Conservation (phyloP, 64 coral and sea anemone genomes). For the Catalaphyllia jardinei region DNA sequence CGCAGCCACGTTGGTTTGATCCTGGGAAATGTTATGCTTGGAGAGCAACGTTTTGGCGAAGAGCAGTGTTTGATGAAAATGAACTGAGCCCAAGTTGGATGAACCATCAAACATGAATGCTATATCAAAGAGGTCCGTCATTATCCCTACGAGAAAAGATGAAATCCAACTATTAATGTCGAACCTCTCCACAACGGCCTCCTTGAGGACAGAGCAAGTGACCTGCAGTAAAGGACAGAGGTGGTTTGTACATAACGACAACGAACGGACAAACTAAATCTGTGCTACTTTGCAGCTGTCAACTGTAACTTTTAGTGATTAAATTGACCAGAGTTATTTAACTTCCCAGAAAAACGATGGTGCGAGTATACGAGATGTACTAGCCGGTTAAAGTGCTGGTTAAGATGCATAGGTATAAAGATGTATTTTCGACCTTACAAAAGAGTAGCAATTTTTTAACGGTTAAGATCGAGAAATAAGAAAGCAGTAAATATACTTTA, state of each 20-base stretch:
- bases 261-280: too few species aligned
- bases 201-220: neutral
- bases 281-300: too few species aligned
- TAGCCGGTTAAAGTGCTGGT: neutral
- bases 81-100: neutral
- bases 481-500: neutral
- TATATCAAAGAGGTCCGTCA: neutral
- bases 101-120: slow-evolving; percentile 11
- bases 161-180: neutral
- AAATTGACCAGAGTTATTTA: too few species aligned
- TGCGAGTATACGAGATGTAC: too few species aligned
- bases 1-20: slow-evolving; percentile 23
- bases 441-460: too few species aligned
- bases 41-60: neutral
- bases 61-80: slow-evolving; percentile 4
- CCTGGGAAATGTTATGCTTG: neutral
- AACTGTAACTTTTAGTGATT: too few species aligned
- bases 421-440: neutral
- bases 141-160: neutral
- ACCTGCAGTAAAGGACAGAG: neutral
- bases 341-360: too few species aligned
- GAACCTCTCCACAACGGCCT: too few species aligned
- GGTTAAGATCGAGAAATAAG: too few species aligned
- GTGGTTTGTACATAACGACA: too few species aligned
- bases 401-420: too few species aligned